phyloP scores from a whole-genome alignment of 2,113 vertebrate genomes.

The Dasypus novemcinctus region DNA sequence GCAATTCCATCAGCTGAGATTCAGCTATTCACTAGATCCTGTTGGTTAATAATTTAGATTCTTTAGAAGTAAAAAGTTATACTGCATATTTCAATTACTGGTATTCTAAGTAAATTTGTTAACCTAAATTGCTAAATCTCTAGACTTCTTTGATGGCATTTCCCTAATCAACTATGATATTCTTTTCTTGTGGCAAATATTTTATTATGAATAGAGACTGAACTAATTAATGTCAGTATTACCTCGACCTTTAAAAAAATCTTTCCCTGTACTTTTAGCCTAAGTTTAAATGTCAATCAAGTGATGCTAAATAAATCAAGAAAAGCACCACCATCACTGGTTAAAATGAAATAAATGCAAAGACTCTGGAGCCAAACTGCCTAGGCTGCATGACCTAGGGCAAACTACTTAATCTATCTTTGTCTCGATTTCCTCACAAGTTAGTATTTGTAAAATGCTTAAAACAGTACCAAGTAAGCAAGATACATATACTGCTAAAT shows the following conservation, averaged over 20 bases:
- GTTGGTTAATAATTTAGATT: not conserved
- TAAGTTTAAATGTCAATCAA: slow-evolving; percentile 34
- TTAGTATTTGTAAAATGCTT: slow-evolving; percentile 36
- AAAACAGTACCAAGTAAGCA: not conserved
- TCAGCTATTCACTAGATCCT: not conserved
- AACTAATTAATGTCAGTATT: slow-evolving; percentile 7
- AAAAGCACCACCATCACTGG: not conserved
- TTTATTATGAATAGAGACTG: not conserved
- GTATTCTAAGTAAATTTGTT: not conserved
- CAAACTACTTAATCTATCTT: not conserved
- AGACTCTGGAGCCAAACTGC: slow-evolving; percentile 15
- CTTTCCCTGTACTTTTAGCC: not conserved
- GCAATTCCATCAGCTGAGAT: not conserved
- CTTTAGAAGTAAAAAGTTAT: slow-evolving; percentile 24
- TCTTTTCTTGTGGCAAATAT: not conserved
- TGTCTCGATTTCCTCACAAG: slow-evolving; percentile 28
- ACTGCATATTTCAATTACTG: slow-evolving; percentile 19
- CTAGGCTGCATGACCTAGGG: not conserved
- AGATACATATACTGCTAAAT: not conserved
- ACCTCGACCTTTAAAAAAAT: slow-evolving; percentile 8
- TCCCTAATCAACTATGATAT: slow-evolving; percentile 16
- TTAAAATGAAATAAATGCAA: slow-evolving; percentile 50
- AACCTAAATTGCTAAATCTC: slow-evolving; percentile 24
- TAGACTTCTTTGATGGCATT: slow-evolving; percentile 16
- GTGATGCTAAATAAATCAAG: not conserved